These are phyloP conservation scores for Dioctria rufipes DNA, from an alignment of 2,888 invertebrate genomes.

Conservation along the genomic window DNA sequence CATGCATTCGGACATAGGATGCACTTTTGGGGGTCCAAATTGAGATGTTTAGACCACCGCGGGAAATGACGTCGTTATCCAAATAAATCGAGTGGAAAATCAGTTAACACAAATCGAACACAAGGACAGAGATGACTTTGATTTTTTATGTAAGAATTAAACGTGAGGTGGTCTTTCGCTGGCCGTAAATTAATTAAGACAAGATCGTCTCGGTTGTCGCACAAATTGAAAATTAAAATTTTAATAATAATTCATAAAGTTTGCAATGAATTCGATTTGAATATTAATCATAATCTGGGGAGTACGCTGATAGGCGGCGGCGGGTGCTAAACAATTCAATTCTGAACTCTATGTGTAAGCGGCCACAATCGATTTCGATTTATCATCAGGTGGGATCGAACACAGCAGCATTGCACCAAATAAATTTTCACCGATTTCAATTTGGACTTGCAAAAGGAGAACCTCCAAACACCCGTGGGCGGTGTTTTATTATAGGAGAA, in stretches of 20 bases:
- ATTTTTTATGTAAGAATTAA: background rate
- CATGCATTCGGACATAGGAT: background rate
- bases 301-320: background rate
- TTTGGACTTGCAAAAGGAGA: background rate
- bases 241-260: background rate
- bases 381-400: slow-evolving; percentile 23
- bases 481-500: slow-evolving; percentile 39
- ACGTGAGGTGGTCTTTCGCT: background rate
- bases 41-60: slow-evolving; percentile 42
- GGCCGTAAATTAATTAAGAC: background rate
- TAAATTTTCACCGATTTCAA: slow-evolving; percentile 36
- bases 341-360: background rate
- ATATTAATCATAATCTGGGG: background rate
- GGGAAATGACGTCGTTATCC: slow-evolving; percentile 22
- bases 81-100: slow-evolving; percentile 42
- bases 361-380: background rate
- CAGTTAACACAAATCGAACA: background rate
- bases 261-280: background rate
- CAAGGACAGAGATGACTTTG: background rate
- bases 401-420: slow-evolving; percentile 23
- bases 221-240: background rate
- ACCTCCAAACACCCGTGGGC: slow-evolving; percentile 8
- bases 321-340: slow-evolving; percentile 9
- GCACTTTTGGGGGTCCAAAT: slow-evolving; percentile 11
- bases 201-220: background rate